Base-by-base conservation (phyloP, 2,113 vertebrate species). In the Anolis sagrei region DNA sequence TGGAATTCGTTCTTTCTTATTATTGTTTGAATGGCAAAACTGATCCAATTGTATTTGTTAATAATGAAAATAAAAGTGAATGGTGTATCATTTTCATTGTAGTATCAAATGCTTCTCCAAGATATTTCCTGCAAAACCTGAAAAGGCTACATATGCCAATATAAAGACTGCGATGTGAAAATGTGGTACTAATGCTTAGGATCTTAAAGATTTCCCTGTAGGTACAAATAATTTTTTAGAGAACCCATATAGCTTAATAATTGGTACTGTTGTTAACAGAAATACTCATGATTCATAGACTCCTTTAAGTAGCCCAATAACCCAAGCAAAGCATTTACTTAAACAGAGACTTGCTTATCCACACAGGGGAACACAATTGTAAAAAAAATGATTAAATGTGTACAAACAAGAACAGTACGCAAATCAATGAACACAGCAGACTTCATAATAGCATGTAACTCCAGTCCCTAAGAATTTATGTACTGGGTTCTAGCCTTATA, bases 391-490 rank as follows among this genome's bases (percentile, higher is more conserved):
- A 32, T 86, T 86, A 82, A 73, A 61, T 76, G 34, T 1, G 7
- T 29, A 61, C 6, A 1, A 89, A 90, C 90, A 79, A 64, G 34
- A 92, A 93, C 92, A 51, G 0, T 93, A 93, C 90, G 89, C 80
- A 92, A 94, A 92, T 88, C 79, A 88, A 90, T 80, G 91, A 90
- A 90, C 92, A 93, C 92, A 92, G 89, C 0, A 84, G 0, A 89
- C 85, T 93, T 90, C 84, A 74, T 87, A 93, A 90, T 32, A 88
- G 44, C 72, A 89, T 92, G 90, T 92, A 87, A 90, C 87, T 92
- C 88, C n/a, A 91, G 90, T 91, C 86, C 89, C 86, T 72, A 89
- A 88, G 75, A 92, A 91, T 91, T 90, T 91, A 91, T 92, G 89
- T 54, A 89, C 82, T 82, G 10, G 70, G 91, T 90, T 93, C 90